Evolutionary conservation across 2,113 vertebrate genomes (phyloP).

Genomic region (Typhlomys cinereus): DNA sequence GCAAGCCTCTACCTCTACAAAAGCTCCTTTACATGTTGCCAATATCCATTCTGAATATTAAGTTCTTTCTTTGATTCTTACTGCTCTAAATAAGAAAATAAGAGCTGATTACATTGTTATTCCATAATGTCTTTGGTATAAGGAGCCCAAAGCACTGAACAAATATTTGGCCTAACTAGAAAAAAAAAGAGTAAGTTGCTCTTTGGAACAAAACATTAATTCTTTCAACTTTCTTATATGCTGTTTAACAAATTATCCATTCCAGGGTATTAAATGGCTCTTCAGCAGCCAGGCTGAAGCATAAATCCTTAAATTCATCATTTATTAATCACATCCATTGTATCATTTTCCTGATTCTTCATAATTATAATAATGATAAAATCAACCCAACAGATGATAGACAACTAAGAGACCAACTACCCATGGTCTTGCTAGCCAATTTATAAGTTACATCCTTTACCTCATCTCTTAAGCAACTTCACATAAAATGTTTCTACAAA

Average conservation of each 20-base stretch:
- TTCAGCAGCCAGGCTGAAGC: neutral
- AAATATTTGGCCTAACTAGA: constrained; percentile 21
- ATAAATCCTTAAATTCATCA: constrained; percentile 12
- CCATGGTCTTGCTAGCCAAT: neutral
- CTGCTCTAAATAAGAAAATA: neutral
- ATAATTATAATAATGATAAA: constrained; percentile 2
- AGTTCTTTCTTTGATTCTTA: constrained; percentile 20
- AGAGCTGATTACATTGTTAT: constrained; percentile 5
- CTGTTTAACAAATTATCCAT: constrained; percentile 60
- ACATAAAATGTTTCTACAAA: neutral
- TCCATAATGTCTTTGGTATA: constrained; percentile 6
- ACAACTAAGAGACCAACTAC: neutral
- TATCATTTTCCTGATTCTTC: constrained; percentile 1
- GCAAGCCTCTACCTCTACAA: neutral
- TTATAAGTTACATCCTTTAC: neutral
- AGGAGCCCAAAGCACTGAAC: constrained; percentile 35
- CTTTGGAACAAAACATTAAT: constrained; percentile 45
- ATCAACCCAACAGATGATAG: neutral
- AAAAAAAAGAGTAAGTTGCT: neutral
- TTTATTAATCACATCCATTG: constrained; percentile 10
- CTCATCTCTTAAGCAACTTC: neutral
- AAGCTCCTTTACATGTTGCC: neutral
- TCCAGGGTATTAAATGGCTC: constrained; percentile 22
- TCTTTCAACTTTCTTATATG: constrained; percentile 58
- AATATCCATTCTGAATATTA: neutral